Conservation (phyloP, 2,888 invertebrate species). For the Cantharis rufa region DNA sequence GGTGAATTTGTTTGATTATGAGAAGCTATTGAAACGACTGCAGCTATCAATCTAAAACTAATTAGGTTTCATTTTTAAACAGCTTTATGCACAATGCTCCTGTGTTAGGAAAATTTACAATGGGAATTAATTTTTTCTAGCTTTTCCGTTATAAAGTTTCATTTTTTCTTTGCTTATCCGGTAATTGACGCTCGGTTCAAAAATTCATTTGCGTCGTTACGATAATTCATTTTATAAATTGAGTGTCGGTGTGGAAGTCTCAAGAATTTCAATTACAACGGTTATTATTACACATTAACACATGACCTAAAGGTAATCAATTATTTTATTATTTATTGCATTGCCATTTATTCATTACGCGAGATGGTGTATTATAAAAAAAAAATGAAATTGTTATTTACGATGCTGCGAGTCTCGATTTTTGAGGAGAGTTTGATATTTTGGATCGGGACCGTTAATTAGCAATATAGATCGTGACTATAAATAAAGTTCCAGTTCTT, state of each 20-base stretch:
- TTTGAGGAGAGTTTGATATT: conserved; percentile 45
- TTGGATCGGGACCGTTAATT: conserved; percentile 55
- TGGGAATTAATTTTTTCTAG: conserved; percentile 32
- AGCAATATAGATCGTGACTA: conserved; percentile 58
- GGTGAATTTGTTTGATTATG: conserved; percentile 39
- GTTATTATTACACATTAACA: background rate
- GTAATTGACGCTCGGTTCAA: background rate
- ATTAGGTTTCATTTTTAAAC: conserved; percentile 38
- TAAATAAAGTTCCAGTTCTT: conserved; percentile 56
- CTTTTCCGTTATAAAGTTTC: background rate
- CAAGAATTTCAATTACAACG: background rate
- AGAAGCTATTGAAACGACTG: conserved; percentile 27
- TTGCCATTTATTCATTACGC: background rate
- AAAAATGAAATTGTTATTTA: background rate
- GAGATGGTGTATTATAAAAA: background rate
- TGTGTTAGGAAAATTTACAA: conserved; percentile 31
- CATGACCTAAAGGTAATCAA: background rate
- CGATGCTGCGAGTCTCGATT: conserved; percentile 9
- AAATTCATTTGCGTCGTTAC: background rate
- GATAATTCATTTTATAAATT: background rate
- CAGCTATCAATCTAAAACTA: conserved; percentile 39
- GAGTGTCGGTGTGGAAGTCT: background rate
- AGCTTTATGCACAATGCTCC: conserved; percentile 31
- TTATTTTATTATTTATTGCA: background rate
- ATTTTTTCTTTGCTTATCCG: background rate